Base-by-base conservation (phyloP, 2,113 vertebrate genomes). In the Datnioides undecimradiatus region DNA sequence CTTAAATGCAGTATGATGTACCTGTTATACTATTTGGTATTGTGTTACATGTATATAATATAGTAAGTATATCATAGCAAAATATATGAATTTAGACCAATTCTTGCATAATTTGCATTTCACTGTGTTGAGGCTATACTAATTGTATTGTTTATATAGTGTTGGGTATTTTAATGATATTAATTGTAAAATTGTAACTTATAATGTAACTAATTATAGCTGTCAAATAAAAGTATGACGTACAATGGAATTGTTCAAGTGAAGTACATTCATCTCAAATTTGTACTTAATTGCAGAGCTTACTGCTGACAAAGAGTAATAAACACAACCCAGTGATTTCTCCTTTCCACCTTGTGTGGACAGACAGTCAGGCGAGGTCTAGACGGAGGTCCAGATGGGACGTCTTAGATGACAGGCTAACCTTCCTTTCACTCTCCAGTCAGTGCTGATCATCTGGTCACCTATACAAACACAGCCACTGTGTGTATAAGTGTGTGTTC, bases 321-420 rank as follows among this genome's bases (percentile, higher is more conserved):
- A 36, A 60, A 43, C n/a, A 48, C 33, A 29, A 55, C 8, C 21
- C 9, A 40, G 4, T 27, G 29, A 52, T 57, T 79, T 76, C 4
- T 70, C 59, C 29, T 5, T 49, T 69, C 8, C 62, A 16, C 12
- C 3, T 9, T 48, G 65, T 8, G 41, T 40, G 38, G 23, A n/a
- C 57, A 83, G 58, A 66, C 62, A 52, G 62, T 68, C 48, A 71
- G 57, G 5, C 27, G 9, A 82, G 48, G 59, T 76, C 59, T 48
- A 79, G 78, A 84, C 74, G 65, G 74, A 83, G 12, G 54, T 82
- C 83, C 79, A 85, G 84, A 90, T 85, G 73, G 74, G 79, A 70
- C 1, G 46, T 48, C 80, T 77, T 45, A 80, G 51, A 70, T 68
- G 64, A 88, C 71, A 33, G 54, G 73, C 73, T 84, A 65, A 80